A percentile compares a stretch with the other conserved stretches of the same genome.
Conservation (phyloP, 1,140 invertebrate species). For the Achroia grisella region DNA sequence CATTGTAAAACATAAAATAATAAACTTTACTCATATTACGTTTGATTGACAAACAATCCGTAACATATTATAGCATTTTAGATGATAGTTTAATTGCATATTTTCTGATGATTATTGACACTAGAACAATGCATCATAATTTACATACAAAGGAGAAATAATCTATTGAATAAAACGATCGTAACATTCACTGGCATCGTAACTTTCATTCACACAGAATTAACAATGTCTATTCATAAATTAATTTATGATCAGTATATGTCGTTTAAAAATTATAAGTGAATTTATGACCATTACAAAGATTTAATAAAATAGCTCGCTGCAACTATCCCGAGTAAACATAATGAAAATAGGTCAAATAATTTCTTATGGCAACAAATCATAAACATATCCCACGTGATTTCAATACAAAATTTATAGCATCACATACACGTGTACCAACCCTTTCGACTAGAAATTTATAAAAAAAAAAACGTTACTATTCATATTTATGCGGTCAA, state of each 20-base stretch:
- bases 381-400: conserved; percentile 23
- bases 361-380: conserved; percentile 37
- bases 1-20: no score
- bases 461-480: conserved; percentile 4
- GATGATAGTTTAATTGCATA: no score
- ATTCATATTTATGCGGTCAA: conserved; percentile 2
- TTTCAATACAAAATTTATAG: conserved; percentile 23
- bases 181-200: background rate
- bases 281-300: conserved; percentile 19
- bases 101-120: no score
- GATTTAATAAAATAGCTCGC: conserved; percentile 29
- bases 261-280: conserved; percentile 27
- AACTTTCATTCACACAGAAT: background rate
- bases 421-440: conserved; percentile 15
- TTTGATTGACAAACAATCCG: no score
- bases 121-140: no score
- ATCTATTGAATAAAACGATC: no score
- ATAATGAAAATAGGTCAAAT: conserved; percentile 28
- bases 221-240: conserved; percentile 22
- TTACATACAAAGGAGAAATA: no score
- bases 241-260: conserved; percentile 40
- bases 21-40: no score
- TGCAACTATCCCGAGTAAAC: conserved; percentile 24
- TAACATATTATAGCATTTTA: no score
- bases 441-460: conserved; percentile 15